Conservation (phyloP, 2,113 vertebrate genomes). For the Sterna hirundo region DNA sequence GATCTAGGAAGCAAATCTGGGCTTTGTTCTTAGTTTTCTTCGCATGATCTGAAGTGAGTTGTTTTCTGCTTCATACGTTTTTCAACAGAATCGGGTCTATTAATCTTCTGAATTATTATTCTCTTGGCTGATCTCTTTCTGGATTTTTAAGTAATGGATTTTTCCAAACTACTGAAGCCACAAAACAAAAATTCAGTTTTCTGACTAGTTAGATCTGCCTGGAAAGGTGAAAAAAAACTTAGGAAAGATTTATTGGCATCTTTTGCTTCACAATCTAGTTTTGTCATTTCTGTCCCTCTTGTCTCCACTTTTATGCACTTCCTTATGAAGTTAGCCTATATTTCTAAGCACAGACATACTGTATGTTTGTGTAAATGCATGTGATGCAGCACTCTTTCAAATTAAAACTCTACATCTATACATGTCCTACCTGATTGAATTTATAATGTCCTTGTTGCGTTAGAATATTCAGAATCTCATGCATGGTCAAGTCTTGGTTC, state of each 20-base stretch:
- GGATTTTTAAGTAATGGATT: background rate
- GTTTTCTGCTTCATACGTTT: background rate
- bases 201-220: background rate
- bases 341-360: background rate
- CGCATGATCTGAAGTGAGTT: background rate
- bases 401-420: background rate
- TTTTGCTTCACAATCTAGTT: background rate
- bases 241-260: background rate
- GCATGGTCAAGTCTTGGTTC: background rate
- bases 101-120: background rate
- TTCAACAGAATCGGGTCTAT: background rate
- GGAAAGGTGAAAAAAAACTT: background rate
- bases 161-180: background rate
- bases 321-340: background rate
- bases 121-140: background rate
- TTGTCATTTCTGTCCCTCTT: background rate
- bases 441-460: background rate
- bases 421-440: background rate
- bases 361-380: background rate
- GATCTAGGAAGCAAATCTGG: background rate
- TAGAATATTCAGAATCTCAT: background rate
- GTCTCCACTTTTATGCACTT: background rate
- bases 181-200: background rate
- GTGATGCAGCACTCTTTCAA: background rate
- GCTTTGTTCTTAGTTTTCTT: background rate